Base-by-base conservation (phyloP, 2,113 vertebrate species). In the Antennarius striatus region DNA sequence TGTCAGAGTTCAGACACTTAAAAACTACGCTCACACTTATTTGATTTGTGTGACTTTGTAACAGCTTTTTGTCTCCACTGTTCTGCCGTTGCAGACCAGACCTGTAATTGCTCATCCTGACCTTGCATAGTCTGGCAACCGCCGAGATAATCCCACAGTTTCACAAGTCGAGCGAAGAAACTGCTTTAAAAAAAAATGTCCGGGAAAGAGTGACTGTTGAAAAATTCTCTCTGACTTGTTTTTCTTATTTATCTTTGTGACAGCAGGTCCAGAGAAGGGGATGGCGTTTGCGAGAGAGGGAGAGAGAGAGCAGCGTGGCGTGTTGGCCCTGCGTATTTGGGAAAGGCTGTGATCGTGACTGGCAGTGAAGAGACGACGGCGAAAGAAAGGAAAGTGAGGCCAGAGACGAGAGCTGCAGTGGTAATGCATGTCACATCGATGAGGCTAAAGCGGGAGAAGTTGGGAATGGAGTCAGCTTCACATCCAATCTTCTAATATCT, bases 401-500 rank as follows among this genome's bases (percentile, higher is more conserved):
- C 53, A 55, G 53, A 74, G 76, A 77, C 72, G 40, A 75, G 80
- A 65, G 74, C 64, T 22, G 74, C 40, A 36, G 69, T 69, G 80
- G 71, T 82, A 89, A 92, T 79, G 75, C 77, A 39, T 77, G 91
- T 93, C 91, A 92, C 91, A 90, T 92, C 71, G 72, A 91, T 92
- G 87, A 89, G 68, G 74, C 78, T 82, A 50, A 6, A 60, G 32
- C 52, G 46, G 68, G 60, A 77, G 78, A 79, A 82, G 77, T 75
- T 80, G 73, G 66, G 72, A 85, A 86, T 28, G 64, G 72, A 84
- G 79, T 89, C 89, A 74, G 51, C 67, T 59, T 70, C 52, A 50
- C 63, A 58, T 77, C 60, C 68, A 17, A 66, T 63, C 72, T 75
- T 54, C 36, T 36, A 16, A 29, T 77, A 50, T 79, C 67, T 60